Conservation (phyloP, 2,113 vertebrate genomes). For the Lophochroa leadbeateri region DNA sequence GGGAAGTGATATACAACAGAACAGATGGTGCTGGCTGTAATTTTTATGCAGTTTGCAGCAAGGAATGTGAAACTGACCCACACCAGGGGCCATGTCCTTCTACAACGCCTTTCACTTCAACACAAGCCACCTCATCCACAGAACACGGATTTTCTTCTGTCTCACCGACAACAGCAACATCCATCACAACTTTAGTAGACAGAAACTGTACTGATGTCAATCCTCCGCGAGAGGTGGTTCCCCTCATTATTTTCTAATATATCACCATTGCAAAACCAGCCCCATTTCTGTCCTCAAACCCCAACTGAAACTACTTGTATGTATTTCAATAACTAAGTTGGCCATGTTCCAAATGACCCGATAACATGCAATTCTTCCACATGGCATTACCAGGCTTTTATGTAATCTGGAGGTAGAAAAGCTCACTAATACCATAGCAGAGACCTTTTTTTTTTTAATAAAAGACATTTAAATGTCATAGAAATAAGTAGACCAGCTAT, state of each 20-base stretch:
- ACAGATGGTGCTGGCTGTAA: constrained; percentile 74
- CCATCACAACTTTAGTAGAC: not conserved
- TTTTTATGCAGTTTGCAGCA: constrained; percentile 69
- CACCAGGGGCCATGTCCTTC: constrained; percentile 36
- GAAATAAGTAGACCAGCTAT: not conserved
- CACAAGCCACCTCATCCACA: not conserved
- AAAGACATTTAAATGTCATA: not conserved
- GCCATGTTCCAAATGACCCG: not conserved
- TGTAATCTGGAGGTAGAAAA: not conserved
- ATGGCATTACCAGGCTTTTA: not conserved
- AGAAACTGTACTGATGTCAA: constrained; percentile 1
- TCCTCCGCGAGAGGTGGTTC: constrained; percentile 69
- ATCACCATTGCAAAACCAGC: not conserved
- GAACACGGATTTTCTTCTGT: not conserved
- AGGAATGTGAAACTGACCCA: constrained; percentile 52
- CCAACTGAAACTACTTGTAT: not conserved
- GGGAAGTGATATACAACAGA: constrained; percentile 73
- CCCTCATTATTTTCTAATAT: not conserved
- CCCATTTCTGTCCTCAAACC: not conserved
- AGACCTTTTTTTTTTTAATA: not conserved
- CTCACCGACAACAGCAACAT: not conserved
- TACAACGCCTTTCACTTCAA: not conserved
- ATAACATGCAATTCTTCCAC: not conserved
- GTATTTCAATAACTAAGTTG: not conserved
- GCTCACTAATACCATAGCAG: not conserved